Percentiles rank a stretch among this genome's conserved stretches.
These are phyloP conservation scores for Limosa lapponica DNA, from an alignment of 2,797 vertebrate genomes.

Conservation along the genomic window DNA sequence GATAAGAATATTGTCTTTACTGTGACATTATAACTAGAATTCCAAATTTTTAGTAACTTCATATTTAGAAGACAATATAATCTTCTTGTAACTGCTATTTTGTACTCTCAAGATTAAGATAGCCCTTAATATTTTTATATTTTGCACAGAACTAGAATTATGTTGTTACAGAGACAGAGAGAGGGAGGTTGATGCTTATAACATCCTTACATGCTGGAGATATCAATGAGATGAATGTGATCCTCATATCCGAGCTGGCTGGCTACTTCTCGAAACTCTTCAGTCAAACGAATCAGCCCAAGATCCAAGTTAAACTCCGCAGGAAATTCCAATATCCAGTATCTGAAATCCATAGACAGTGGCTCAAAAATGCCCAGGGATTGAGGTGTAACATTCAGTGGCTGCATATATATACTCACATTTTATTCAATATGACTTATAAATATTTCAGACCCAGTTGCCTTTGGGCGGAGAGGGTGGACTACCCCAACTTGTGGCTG, in stretches of 20 bases:
- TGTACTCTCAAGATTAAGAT: background rate
- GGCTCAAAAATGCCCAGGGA: background rate
- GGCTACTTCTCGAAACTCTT: slow-evolving; percentile 91
- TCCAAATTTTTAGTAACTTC: background rate
- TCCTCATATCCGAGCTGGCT: slow-evolving; percentile 88
- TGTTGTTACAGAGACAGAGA: background rate
- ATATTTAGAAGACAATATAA: background rate
- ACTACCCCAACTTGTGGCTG: background rate
- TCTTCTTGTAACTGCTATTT: background rate
- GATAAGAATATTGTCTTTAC: background rate
- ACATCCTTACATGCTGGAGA: slow-evolving; percentile 93
- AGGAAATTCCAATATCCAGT: slow-evolving; percentile 96
- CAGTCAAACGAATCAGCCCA: slow-evolving; percentile 90
- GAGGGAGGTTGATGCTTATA: background rate
- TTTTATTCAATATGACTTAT: background rate
- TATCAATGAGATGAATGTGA: slow-evolving; percentile 93
- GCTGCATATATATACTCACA: background rate
- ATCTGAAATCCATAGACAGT: slow-evolving; percentile 80
- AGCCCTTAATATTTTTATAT: background rate
- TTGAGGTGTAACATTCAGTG: background rate
- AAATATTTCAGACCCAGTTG: background rate
- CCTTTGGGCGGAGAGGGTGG: background rate
- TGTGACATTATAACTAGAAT: background rate
- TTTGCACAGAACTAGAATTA: background rate
- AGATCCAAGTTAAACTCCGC: slow-evolving; percentile 97